Percentiles rank a stretch among this genome's conserved stretches.
These are phyloP conservation scores for Acanthosepion lycidas DNA, from an alignment of 2,888 invertebrate species.

Conservation along the genomic window DNA sequence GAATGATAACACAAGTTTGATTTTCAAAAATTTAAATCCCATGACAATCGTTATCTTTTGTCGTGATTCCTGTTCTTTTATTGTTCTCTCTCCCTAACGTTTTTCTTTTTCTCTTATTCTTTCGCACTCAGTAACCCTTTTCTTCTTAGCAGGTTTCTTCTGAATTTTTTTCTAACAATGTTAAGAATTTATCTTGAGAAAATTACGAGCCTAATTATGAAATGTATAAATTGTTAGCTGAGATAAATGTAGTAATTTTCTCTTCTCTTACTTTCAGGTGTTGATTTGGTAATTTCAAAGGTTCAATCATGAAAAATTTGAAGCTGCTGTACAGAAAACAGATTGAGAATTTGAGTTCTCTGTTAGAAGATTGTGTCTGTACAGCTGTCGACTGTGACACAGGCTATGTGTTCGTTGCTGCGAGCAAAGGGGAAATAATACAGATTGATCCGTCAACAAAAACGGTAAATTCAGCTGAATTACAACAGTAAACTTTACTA, in stretches of 20 bases:
- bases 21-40: no score
- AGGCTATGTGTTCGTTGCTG: constrained; percentile 61
- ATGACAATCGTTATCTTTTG: no score
- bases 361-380: constrained; percentile 53
- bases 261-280: not conserved
- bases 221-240: not conserved
- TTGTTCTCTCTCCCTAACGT: no score
- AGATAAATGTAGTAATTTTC: not conserved
- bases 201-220: not conserved
- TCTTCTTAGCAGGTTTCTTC: no score
- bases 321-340: constrained; percentile 57
- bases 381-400: constrained; percentile 66
- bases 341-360: constrained; percentile 49
- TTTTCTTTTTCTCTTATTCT: no score
- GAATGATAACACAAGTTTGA: no score
- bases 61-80: no score
- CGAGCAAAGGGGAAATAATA: constrained; percentile 52
- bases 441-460: constrained; percentile 57
- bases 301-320: constrained; percentile 63
- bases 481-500: not conserved
- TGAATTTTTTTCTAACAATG: no score
- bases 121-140: no score
- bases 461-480: constrained; percentile 53
- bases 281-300: not conserved
- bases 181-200: no score